Evolutionary conservation across 2,113 vertebrate genomes (phyloP).

Genomic region (Syngnathus floridae): DNA sequence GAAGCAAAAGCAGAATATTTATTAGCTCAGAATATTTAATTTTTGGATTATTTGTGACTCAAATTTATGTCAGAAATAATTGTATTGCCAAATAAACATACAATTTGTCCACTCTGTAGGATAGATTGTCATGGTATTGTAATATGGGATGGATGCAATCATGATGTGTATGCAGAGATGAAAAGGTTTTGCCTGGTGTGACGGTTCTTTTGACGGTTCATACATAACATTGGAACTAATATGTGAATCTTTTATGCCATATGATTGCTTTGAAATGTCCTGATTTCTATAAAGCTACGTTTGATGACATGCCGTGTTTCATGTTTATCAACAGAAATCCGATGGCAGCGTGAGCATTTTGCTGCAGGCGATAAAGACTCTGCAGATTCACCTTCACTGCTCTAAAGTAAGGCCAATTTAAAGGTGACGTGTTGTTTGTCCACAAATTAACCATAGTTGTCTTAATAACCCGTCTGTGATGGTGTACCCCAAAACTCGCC

Average conservation of each 20-base stretch:
- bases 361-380: slow-evolving; percentile 10
- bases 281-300: slow-evolving; percentile 37
- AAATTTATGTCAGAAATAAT: not conserved
- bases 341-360: slow-evolving; percentile 32
- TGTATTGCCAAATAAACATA: not conserved
- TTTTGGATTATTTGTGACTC: not conserved
- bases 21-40: not conserved
- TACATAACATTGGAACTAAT: not conserved
- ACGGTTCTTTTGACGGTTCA: slow-evolving; percentile 6
- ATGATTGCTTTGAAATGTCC: not conserved
- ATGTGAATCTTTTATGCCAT: slow-evolving; percentile 18
- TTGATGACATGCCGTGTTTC: slow-evolving; percentile 40
- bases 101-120: not conserved
- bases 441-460: too few relatives aligned
- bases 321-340: slow-evolving; percentile 57
- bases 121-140: slow-evolving; percentile 19
- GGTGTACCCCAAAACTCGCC: too few relatives aligned
- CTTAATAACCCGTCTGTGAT: too few relatives aligned
- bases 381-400: slow-evolving; percentile 17
- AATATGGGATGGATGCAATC: slow-evolving; percentile 11
- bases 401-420: slow-evolving; percentile 51
- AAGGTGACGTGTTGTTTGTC: too few relatives aligned
- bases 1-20: not conserved
- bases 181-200: not conserved
- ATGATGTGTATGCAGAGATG: not conserved